phyloP scores from a whole-genome alignment of 2,113 vertebrate species.

The Vulpes vulpes region DNA sequence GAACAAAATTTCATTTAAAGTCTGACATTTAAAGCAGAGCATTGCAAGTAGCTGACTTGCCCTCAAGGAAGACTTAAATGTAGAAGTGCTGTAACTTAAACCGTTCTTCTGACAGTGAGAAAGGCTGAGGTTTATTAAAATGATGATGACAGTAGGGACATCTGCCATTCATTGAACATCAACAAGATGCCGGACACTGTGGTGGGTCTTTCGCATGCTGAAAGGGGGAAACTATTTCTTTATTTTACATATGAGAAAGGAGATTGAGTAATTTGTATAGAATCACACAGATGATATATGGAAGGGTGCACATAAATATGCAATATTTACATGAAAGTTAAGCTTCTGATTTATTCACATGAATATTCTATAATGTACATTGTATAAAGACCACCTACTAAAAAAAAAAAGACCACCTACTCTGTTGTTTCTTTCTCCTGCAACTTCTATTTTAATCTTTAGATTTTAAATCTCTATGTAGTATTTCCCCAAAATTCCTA shows the following conservation, averaged over 20 bases:
- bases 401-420: background rate
- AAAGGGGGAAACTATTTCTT: background rate
- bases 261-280: background rate
- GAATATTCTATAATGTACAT: background rate
- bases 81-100: background rate
- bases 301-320: background rate
- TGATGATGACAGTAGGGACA: background rate
- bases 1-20: conserved; percentile 60
- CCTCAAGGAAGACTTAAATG: conserved; percentile 15
- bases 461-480: conserved; percentile 2
- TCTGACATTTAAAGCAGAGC: conserved; percentile 52
- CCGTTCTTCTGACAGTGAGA: background rate
- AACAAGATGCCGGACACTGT: background rate
- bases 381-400: background rate
- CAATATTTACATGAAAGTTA: background rate
- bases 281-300: background rate
- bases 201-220: background rate
- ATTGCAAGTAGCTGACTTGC: background rate
- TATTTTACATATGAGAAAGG: background rate
- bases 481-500: background rate
- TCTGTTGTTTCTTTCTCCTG: background rate
- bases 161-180: background rate
- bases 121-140: conserved; percentile 23
- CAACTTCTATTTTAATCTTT: background rate
- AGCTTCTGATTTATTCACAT: background rate